Conservation (phyloP, 1,140 invertebrate species). For the Dendroctonus valens region DNA sequence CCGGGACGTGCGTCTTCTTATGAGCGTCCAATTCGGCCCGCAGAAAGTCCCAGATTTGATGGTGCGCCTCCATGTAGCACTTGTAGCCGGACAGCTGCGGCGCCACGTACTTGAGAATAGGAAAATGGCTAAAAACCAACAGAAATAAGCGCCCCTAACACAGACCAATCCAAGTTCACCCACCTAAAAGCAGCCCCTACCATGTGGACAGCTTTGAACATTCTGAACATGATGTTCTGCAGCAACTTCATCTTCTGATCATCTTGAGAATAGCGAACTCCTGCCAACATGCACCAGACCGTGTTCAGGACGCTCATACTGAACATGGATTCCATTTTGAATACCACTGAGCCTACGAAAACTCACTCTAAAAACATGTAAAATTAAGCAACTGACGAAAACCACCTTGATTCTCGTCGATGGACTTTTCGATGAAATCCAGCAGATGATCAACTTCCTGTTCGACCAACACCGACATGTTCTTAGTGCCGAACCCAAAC, state of each 20-base stretch:
- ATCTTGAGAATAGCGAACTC: slow-evolving; percentile 64
- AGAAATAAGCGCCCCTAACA: not conserved
- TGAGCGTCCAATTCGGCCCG: slow-evolving; percentile 72
- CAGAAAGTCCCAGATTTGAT: slow-evolving; percentile 69
- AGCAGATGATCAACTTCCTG: slow-evolving; percentile 62
- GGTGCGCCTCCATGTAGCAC: slow-evolving; percentile 66
- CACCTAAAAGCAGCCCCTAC: slow-evolving; percentile 58
- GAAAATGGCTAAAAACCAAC: slow-evolving; percentile 69
- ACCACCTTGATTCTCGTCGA: slow-evolving; percentile 7
- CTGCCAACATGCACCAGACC: slow-evolving; percentile 84
- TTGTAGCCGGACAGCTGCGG: slow-evolving; percentile 76
- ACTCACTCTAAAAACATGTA: not conserved
- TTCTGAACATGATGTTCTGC: slow-evolving; percentile 65
- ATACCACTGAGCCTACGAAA: slow-evolving; percentile 15
- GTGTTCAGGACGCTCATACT: slow-evolving; percentile 79
- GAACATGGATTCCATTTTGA: slow-evolving; percentile 68
- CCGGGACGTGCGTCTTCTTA: slow-evolving; percentile 62
- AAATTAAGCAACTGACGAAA: not conserved
- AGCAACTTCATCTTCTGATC: slow-evolving; percentile 67
- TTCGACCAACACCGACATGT: slow-evolving; percentile 70
- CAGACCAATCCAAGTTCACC: not conserved
- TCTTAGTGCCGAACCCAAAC: slow-evolving; percentile 76
- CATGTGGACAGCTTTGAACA: slow-evolving; percentile 75
- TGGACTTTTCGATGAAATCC: slow-evolving; percentile 22
- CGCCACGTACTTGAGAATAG: slow-evolving; percentile 69